Percentiles rank a stretch among this genome's conserved stretches.
Conservation (phyloP, 2,113 vertebrate species). For the Cichladusa arquata region DNA sequence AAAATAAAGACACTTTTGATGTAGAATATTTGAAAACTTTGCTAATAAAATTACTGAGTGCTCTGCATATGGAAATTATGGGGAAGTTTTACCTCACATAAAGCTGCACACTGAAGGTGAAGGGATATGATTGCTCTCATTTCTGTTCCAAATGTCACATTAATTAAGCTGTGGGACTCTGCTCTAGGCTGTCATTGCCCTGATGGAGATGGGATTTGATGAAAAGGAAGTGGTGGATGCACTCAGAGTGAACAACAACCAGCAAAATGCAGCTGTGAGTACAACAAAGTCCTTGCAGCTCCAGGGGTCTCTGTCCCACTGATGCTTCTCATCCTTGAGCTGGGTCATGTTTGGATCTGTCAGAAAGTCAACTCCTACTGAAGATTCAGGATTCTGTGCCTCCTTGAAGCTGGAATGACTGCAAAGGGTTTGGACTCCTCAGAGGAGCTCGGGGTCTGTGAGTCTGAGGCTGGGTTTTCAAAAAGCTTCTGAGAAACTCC, state of each 20-base stretch:
- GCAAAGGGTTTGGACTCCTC: not conserved
- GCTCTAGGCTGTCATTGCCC: constrained; percentile 86
- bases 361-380: not conserved
- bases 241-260: constrained; percentile 94
- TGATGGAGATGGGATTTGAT: constrained; percentile 99
- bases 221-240: constrained; percentile 96
- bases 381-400: not conserved
- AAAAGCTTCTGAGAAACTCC: not conserved
- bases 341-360: not conserved
- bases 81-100: accelerated
- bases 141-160: not conserved
- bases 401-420: not conserved
- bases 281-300: not conserved
- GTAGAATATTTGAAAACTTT: not conserved
- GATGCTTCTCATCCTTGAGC: not conserved
- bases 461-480: not conserved
- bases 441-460: accelerated
- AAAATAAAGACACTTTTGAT: not conserved
- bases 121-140: not conserved
- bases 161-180: not conserved
- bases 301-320: not conserved
- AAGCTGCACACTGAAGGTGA: not conserved
- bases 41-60: not conserved
- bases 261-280: constrained; percentile 94
- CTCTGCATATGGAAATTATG: not conserved